Conservation (phyloP, 2,888 invertebrate species). For the Heliconius ethilla region DNA sequence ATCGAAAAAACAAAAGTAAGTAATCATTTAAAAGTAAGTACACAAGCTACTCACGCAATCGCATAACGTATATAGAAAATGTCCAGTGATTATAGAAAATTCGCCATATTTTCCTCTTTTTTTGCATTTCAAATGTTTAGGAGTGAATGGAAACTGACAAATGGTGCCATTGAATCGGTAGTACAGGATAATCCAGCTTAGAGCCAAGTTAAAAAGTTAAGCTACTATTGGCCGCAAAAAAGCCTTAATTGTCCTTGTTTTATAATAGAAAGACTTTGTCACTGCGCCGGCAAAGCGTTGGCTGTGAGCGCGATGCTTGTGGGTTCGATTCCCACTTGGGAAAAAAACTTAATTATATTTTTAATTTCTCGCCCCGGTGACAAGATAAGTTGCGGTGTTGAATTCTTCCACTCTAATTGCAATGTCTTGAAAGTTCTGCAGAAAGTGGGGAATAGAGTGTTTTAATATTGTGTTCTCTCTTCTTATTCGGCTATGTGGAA, state of each 20-base stretch:
- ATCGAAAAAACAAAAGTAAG: neutral
- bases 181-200: conserved; percentile 23
- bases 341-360: too few relatives aligned
- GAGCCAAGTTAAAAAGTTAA: conserved; percentile 4
- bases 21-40: neutral
- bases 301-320: neutral
- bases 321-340: neutral
- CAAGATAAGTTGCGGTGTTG: neutral
- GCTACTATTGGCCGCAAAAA: conserved; percentile 17
- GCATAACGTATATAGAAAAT: neutral
- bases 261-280: neutral
- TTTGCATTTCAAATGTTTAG: conserved; percentile 8
- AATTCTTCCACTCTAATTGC: neutral
- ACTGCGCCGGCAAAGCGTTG: too few relatives aligned
- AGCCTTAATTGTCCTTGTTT: conserved; percentile 6
- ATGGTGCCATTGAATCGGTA: conserved; percentile 14
- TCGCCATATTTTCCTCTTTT: neutral
- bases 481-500: too few relatives aligned
- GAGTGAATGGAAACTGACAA: conserved; percentile 12
- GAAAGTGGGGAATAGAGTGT: too few relatives aligned
- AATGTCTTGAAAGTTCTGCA: too few relatives aligned
- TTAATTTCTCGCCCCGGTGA: neutral
- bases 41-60: neutral
- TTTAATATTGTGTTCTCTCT: too few relatives aligned
- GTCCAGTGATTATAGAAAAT: neutral